Evolutionary conservation across 1,140 invertebrate genomes (phyloP).

Genomic region (Drosophila navojoa): DNA sequence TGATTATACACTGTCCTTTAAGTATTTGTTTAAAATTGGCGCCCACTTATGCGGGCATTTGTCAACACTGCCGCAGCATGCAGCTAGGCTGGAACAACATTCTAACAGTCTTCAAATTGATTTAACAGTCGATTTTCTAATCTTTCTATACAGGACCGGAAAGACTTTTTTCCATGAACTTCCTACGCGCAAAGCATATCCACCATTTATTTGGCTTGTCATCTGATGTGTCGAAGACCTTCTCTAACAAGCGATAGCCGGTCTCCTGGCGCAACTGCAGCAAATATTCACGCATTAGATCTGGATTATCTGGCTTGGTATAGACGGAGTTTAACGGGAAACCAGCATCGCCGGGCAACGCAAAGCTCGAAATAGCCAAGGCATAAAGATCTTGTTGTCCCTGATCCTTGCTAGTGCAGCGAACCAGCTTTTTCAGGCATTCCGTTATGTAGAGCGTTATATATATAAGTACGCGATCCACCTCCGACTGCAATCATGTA

Average conservation of each 20-base stretch:
- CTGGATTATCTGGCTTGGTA: constrained; percentile 93
- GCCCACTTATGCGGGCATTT: not conserved
- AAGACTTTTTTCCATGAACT: constrained; percentile 99
- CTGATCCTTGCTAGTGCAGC: constrained; percentile 94
- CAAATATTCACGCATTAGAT: constrained; percentile 96
- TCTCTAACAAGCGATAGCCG: constrained; percentile 94
- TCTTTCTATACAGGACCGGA: constrained; percentile 61
- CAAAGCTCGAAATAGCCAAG: constrained; percentile 96
- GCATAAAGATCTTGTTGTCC: constrained; percentile 97
- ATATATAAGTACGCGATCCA: constrained; percentile 98
- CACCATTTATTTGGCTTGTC: constrained; percentile 99
- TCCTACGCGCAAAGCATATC: constrained; percentile 99
- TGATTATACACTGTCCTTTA: constrained; percentile 46
- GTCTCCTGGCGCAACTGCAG: constrained; percentile 98
- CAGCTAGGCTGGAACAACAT: constrained; percentile 10
- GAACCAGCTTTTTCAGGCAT: constrained; percentile 97
- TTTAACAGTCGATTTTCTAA: constrained; percentile 19
- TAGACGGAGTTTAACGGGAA: constrained; percentile 99
- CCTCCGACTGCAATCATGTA: constrained; percentile 89
- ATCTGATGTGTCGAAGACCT: constrained; percentile 94
- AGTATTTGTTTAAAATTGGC: constrained; percentile 26
- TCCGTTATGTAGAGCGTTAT: constrained; percentile 99
- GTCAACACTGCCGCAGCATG: constrained; percentile 8
- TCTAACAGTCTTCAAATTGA: constrained; percentile 25
- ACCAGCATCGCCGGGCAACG: constrained; percentile 97